A percentile compares a stretch with the other conserved stretches of the same genome.
These are phyloP conservation scores for Dasypogon diadema DNA, from an alignment of 2,888 invertebrate species.

Conservation along the genomic window DNA sequence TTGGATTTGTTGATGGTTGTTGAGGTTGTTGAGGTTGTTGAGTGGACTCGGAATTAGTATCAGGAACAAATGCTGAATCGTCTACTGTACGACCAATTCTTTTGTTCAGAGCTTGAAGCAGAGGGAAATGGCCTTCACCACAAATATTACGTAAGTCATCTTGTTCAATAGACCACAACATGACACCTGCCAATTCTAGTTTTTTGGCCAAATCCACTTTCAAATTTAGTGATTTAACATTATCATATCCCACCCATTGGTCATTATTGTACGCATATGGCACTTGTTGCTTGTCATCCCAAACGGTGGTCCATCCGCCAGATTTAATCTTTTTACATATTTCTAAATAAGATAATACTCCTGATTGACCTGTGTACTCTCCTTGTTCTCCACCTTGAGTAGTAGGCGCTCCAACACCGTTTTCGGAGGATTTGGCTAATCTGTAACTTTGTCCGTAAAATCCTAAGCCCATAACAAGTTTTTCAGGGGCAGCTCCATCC, in stretches of 20 bases:
- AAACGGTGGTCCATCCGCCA: conserved; percentile 62
- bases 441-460: conserved; percentile 67
- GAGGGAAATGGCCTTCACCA: conserved; percentile 22
- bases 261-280: conserved; percentile 66
- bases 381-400: conserved; percentile 69
- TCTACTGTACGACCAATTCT: not conserved
- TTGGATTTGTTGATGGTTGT: too few relatives aligned
- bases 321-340: conserved; percentile 66
- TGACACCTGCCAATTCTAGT: conserved; percentile 70
- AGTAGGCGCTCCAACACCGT: conserved; percentile 69
- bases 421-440: conserved; percentile 64
- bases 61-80: not conserved
- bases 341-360: conserved; percentile 72
- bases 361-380: conserved; percentile 69
- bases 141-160: conserved; percentile 68
- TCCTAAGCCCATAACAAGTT: conserved; percentile 67
- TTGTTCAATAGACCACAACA: conserved; percentile 75
- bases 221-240: conserved; percentile 61
- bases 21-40: not conserved
- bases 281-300: conserved; percentile 62
- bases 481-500: conserved; percentile 63
- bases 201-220: conserved; percentile 66
- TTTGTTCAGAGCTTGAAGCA: conserved; percentile 28
- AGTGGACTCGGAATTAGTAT: not conserved
- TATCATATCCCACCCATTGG: conserved; percentile 68